Percentiles rank a stretch among this genome's conserved stretches.
Evolutionary conservation across 2,113 vertebrate genomes (phyloP).

Genomic region (Hassar affinis): DNA sequence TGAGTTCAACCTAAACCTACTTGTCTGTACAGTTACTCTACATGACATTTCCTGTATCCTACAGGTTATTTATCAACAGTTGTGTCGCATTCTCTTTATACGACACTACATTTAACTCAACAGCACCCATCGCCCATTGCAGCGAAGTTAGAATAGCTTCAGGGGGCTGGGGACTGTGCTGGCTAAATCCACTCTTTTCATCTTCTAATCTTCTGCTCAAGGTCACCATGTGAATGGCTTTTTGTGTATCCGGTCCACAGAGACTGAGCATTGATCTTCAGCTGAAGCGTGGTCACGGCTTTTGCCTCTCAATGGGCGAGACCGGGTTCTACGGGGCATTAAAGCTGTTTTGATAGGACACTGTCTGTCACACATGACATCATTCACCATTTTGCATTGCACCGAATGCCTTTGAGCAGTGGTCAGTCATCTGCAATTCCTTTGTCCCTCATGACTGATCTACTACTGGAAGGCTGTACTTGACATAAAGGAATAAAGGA

Average conservation of each 20-base stretch:
- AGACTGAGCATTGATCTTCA: constrained; percentile 37
- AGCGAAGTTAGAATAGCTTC: constrained; percentile 18
- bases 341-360: constrained; percentile 46
- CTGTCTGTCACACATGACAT: constrained; percentile 47
- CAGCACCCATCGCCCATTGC: background rate
- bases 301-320: constrained; percentile 27
- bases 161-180: constrained; percentile 10
- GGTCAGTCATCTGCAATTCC: background rate
- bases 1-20: too few species aligned
- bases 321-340: constrained; percentile 42
- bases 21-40: too few species aligned
- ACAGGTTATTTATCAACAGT: background rate
- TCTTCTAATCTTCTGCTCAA: constrained; percentile 53
- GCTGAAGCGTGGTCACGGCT: constrained; percentile 36
- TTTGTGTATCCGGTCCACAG: constrained; percentile 36
- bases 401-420: constrained; percentile 15
- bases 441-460: background rate
- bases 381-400: constrained; percentile 36
- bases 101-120: background rate
- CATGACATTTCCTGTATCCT: background rate
- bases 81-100: background rate
- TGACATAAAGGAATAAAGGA: background rate
- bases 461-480: background rate
- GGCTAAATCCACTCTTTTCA: constrained; percentile 49
- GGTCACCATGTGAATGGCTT: constrained; percentile 45